Evolutionary conservation across 2,888 invertebrate genomes (phyloP).

Genomic region (Chymomyza caudatula): DNA sequence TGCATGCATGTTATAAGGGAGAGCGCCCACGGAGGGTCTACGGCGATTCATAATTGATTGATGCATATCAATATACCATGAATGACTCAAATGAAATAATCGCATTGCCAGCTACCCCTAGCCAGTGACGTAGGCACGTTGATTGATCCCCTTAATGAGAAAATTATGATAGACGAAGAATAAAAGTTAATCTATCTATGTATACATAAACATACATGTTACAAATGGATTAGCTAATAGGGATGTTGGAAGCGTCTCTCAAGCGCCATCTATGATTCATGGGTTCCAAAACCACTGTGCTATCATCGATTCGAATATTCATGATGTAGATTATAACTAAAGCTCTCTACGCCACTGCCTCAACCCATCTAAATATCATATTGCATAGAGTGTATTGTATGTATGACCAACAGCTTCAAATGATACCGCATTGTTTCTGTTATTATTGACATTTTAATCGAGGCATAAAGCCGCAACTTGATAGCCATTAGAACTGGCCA

Average conservation of each 20-base stretch:
- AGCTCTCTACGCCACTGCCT: no score
- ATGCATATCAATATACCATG: slow-evolving; percentile 21
- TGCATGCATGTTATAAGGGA: slow-evolving; percentile 24
- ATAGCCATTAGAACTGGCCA: neutral
- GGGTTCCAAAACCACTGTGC: no score
- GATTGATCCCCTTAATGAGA: no score
- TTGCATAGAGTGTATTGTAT: neutral
- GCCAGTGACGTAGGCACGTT: neutral
- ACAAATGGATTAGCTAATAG: no score
- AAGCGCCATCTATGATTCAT: no score
- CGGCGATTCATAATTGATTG: slow-evolving; percentile 53
- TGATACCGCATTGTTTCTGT: neutral
- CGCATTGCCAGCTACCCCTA: neutral
- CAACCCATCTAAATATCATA: neutral
- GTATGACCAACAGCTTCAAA: neutral
- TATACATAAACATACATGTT: no score
- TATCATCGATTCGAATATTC: no score
- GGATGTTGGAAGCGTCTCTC: no score
- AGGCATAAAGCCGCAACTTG: slow-evolving; percentile 2
- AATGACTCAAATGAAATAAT: neutral
- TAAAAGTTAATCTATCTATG: no score
- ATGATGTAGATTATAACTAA: no score
- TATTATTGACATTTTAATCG: slow-evolving; percentile 38
- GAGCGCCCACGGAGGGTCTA: slow-evolving; percentile 8
- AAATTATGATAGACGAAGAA: no score